Conservation (phyloP, 2,888 invertebrate genomes). For the Ophion slaviceki region DNA sequence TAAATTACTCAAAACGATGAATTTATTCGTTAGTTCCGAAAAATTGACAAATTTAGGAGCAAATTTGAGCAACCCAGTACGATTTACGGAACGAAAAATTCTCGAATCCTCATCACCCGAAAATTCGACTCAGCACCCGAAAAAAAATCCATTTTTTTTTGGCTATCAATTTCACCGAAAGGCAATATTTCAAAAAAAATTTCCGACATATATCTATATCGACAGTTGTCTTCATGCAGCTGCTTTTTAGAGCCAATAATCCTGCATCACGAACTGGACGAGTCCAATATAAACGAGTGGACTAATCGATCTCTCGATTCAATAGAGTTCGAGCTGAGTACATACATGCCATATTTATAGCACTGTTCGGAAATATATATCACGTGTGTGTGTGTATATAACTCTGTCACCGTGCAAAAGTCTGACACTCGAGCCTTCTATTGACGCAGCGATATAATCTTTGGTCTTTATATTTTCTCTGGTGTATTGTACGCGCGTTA, state of each 20-base stretch:
- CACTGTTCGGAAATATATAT: neutral
- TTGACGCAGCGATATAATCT: constrained; percentile 40
- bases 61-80: neutral
- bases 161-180: neutral
- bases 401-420: constrained; percentile 29
- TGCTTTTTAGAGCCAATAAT: constrained; percentile 3
- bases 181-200: neutral
- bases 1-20: constrained; percentile 25
- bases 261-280: neutral
- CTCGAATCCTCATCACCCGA: no score
- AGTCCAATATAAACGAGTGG: constrained; percentile 15
- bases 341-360: constrained; percentile 23
- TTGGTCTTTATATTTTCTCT: constrained; percentile 47
- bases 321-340: constrained; percentile 9
- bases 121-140: neutral
- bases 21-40: constrained; percentile 1
- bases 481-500: constrained; percentile 52
- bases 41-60: neutral
- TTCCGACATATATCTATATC: neutral
- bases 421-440: constrained; percentile 29
- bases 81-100: neutral
- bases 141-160: neutral
- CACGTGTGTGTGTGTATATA: neutral
- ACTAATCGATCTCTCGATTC: constrained; percentile 41
- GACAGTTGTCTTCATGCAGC: neutral